These are phyloP conservation scores for Dryobates pubescens DNA, from an alignment of 2,797 vertebrate species.

Conservation along the genomic window DNA sequence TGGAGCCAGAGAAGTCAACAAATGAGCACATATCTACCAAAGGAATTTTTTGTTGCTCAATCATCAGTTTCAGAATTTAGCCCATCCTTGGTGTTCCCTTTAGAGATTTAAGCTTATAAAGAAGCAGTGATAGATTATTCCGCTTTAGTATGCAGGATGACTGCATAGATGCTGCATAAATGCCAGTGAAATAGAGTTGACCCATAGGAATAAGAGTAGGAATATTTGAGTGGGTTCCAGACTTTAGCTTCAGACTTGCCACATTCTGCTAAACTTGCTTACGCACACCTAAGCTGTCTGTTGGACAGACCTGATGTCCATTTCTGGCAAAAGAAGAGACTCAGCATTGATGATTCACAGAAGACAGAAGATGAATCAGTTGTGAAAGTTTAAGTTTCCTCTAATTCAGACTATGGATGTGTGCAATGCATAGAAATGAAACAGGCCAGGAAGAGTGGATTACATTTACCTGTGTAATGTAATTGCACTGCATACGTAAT, in stretches of 20 bases:
- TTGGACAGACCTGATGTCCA: not conserved
- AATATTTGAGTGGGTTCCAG: conserved; percentile 14
- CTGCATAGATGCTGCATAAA: not conserved
- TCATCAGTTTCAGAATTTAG: not conserved
- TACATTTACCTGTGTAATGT: not conserved
- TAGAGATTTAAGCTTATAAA: not conserved
- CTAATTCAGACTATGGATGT: not conserved
- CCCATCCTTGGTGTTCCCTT: not conserved
- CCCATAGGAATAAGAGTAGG: not conserved
- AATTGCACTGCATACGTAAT: not conserved
- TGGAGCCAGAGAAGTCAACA: too few species aligned
- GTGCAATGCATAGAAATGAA: not conserved
- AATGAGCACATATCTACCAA: not conserved
- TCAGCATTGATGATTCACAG: conserved; percentile 18
- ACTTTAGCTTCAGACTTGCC: not conserved
- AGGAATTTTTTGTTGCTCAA: not conserved
- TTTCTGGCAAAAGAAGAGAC: not conserved
- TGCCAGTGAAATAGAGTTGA: not conserved
- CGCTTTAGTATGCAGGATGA: not conserved
- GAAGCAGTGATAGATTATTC: not conserved
- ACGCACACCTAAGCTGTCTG: conserved; percentile 1
- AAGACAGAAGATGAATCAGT: not conserved
- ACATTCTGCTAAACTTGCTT: not conserved
- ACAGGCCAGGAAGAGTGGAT: not conserved
- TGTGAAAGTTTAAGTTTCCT: not conserved